Conservation (phyloP, 1,140 invertebrate genomes). For the Brachionus rubens region DNA sequence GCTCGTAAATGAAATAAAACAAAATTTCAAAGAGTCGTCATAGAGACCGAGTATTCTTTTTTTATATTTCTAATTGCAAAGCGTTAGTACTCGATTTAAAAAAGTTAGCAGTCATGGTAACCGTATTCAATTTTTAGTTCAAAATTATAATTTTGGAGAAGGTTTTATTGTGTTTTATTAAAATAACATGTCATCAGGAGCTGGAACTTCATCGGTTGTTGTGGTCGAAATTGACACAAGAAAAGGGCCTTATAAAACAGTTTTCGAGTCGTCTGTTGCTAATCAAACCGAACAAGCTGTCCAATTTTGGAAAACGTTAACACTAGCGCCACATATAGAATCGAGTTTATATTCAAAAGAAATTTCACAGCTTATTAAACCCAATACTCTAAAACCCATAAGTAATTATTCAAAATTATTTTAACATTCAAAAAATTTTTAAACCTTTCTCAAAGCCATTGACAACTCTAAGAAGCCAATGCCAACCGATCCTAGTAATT, state of each 20-base stretch:
- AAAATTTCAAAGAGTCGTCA: neutral
- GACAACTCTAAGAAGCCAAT: slow-evolving; percentile 33
- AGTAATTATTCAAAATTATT: neutral
- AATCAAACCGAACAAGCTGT: slow-evolving; percentile 36
- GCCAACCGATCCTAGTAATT: neutral
- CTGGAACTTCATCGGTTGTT: slow-evolving; percentile 29
- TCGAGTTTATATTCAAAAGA: slow-evolving; percentile 44
- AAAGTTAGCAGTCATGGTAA: neutral
- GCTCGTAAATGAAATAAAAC: neutral
- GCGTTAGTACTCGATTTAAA: neutral
- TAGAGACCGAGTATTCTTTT: neutral
- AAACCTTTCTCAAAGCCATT: neutral
- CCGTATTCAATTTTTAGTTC: neutral
- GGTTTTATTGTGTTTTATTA: too few relatives aligned
- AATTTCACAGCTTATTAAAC: slow-evolving; percentile 21
- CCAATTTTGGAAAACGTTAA: slow-evolving; percentile 45
- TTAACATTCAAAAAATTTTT: neutral
- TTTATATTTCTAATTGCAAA: neutral
- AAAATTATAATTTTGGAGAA: slow-evolving; percentile 30
- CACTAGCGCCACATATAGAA: slow-evolving; percentile 37
- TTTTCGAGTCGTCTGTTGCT: slow-evolving; percentile 27
- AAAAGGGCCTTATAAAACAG: slow-evolving; percentile 6
- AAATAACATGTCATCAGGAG: neutral
- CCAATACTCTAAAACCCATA: slow-evolving; percentile 16
- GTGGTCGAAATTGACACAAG: slow-evolving; percentile 45